These are phyloP conservation scores for Sebastes alutus DNA, from an alignment of 2,797 vertebrate genomes.

Conservation along the genomic window DNA sequence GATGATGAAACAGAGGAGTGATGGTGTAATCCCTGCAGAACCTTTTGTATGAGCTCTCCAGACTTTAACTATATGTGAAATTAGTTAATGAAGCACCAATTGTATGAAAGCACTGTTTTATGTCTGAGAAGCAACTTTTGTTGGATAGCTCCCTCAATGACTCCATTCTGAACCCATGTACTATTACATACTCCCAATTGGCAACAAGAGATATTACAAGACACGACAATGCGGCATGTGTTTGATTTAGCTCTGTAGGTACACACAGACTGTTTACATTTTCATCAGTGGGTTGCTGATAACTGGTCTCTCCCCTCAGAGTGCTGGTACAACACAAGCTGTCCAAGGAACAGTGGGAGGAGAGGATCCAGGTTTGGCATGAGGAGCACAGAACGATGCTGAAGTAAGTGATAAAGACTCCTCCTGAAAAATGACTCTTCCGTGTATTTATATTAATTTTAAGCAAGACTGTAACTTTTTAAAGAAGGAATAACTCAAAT, in stretches of 20 bases:
- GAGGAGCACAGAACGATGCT: conserved; percentile 91
- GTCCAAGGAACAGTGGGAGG: conserved; percentile 95
- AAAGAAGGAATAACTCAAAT: background rate
- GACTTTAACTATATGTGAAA: background rate
- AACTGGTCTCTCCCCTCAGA: conserved; percentile 71
- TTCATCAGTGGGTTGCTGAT: conserved; percentile 29
- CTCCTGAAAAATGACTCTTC: background rate
- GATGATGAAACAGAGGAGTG: background rate
- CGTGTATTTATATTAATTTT: background rate
- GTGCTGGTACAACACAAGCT: conserved; percentile 98
- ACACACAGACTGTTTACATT: conserved; percentile 16
- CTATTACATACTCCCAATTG: background rate
- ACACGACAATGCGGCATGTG: conserved; percentile 16
- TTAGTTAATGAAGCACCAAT: background rate
- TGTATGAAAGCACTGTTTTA: background rate
- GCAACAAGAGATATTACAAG: background rate
- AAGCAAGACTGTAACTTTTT: background rate
- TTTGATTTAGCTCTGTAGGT: conserved; percentile 12
- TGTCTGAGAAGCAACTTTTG: background rate
- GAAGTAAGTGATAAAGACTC: conserved; percentile 84
- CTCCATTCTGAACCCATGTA: background rate
- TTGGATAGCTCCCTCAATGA: background rate
- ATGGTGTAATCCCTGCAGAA: background rate
- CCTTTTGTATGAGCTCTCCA: background rate
- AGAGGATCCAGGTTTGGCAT: conserved; percentile 95